These are phyloP conservation scores for Anolis apletophallus DNA, from an alignment of 2,797 vertebrate species.

Conservation along the genomic window DNA sequence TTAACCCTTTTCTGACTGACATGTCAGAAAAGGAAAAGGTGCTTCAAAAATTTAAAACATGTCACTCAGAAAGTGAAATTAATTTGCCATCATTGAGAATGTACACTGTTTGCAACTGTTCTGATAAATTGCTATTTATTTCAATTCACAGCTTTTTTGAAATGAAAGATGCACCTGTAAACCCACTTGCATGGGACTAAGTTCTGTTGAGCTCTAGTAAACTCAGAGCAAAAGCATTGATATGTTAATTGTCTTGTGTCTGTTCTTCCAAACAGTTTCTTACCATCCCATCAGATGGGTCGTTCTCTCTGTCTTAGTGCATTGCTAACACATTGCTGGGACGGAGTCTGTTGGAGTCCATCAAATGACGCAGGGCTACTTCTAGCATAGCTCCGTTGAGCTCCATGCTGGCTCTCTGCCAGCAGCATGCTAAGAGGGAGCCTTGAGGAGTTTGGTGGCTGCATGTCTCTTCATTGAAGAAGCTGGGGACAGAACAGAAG, in stretches of 20 bases:
- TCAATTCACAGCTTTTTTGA: neutral
- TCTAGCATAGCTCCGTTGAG: too few species aligned
- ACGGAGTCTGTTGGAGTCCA: too few species aligned
- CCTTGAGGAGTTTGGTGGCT: too few species aligned
- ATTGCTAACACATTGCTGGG: too few species aligned
- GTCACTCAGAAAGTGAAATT: neutral
- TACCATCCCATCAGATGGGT: too few species aligned
- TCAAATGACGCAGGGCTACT: too few species aligned
- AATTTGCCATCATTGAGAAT: neutral
- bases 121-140: neutral
- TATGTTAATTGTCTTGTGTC: too few species aligned
- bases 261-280: neutral
- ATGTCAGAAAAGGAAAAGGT: neutral
- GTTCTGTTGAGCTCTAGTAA: neutral
- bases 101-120: neutral
- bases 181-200: neutral
- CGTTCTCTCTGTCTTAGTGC: too few species aligned
- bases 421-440: too few species aligned
- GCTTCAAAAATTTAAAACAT: slow-evolving; percentile 6
- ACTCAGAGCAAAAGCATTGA: neutral
- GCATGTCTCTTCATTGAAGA: too few species aligned
- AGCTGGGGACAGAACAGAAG: too few species aligned
- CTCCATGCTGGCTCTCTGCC: too few species aligned
- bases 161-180: neutral
- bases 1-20: neutral